Evolutionary conservation across 1,140 invertebrate species (phyloP), one percentile per base, ranked within the genome.

Genomic region (Cydia splendana): DNA sequence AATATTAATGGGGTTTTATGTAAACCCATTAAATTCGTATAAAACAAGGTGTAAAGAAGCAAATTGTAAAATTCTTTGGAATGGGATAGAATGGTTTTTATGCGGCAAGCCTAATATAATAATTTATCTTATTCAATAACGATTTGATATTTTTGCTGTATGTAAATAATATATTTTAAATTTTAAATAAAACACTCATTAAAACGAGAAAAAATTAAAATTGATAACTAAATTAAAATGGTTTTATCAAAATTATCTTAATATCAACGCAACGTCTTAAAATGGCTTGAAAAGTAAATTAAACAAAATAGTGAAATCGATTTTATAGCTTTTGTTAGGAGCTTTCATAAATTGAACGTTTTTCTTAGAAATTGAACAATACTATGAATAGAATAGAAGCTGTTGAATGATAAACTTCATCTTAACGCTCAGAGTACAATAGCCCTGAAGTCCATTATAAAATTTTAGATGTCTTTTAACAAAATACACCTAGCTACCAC

Each of bases 361-460:
- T 24, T 62, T 24, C 53, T 57, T 20, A 62, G 57, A 24, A 62
- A 62, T n/a, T 62, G 57, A 62, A 62, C 57, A 62, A 24, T 62
- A 62, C 9, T 24, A 0, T 24, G 20, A 24, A 24, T 13, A 24
- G 10, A 24, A 62, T 3, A 24, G 18, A 62, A 62, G 57, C 20
- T 62, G 9, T 62, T 20, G 57, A 62, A 24, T 62, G 57, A 53
- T 53, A 53, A 24, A 24, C 10, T 62, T 62, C 48, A 51, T 51
- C 20, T 62, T 6, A n/a, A 53, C n/a, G 51, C 9, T 62, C 18
- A 24, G 18, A 24, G 7, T 24, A 24, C 57, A 24, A 62, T 18
- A 62, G 7, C 2, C n/a, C 57, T 62, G 7, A 24, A 24, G 20
- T 62, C 20, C 9, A 2, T 45, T 15, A 48, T 20, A 18, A 62